Evolutionary conservation across 2,797 vertebrate genomes (phyloP), one percentile per base, ranked within the genome.

Genomic region (Rousettus madagascariensis): DNA sequence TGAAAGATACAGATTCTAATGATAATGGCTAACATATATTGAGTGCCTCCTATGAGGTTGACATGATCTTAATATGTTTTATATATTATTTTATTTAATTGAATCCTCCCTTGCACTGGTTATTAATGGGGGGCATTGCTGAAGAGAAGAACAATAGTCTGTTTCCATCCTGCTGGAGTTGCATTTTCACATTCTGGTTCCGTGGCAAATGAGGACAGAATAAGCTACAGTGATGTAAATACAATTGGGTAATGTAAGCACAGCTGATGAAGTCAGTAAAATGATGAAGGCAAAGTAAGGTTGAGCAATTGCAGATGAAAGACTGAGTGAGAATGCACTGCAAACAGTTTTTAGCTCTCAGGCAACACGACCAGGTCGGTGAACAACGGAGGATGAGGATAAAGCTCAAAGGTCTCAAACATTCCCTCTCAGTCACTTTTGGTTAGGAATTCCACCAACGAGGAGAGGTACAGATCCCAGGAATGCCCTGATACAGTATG

Each of bases 211-310:
- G 66, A 95, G 93, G 94, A 75, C 89, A 93, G 85, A 91, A 88
- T 59, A 75, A 72, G 77, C 57, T 91, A 11, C 53, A 90, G 53
- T 72, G 82, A 69, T 79, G 83, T 95, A 95, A 94, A 96, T 88
- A 94, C 71, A 83, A 78, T 51, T 46, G 86, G 95, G 55, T 86
- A 22, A 49, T 93, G 41, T 91, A 83, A 86, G 91, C 92, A 96
- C 66, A 89, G 86, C 92, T 95, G 93, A 94, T 83, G 79, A 88
- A 91, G 82, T 88, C 94, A 80, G 86, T 69, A 79, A 59, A 63
- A 69, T 30, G 41, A 92, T 41, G 80, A 66, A 83, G 71, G 77
- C 53, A n/a, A 80, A 72, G 49, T n/a, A 13, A 74, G 86, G 66
- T 49, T 65, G 78, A 75, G 88, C 68, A 95, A 88, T 24, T 83